Evolutionary conservation across 2,888 invertebrate species (phyloP).

Genomic region (Yponomeuta plumbellus): DNA sequence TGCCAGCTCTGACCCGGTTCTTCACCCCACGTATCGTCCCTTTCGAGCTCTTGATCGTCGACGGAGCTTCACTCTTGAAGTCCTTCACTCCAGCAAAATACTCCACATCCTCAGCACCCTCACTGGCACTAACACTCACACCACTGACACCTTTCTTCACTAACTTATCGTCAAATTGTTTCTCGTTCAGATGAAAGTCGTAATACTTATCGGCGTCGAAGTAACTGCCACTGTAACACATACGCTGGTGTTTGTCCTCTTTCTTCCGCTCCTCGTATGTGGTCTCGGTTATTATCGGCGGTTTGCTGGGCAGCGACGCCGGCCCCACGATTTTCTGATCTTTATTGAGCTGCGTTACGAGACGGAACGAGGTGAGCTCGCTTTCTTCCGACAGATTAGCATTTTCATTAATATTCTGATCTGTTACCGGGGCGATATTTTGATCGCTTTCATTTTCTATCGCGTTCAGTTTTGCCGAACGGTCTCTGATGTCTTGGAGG

Average conservation of each 20-base stretch:
- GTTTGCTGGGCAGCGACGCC: conserved; percentile 44
- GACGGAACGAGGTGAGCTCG: conserved; percentile 70
- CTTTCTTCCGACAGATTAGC: conserved; percentile 69
- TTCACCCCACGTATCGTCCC: conserved; percentile 96
- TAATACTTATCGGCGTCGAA: conserved; percentile 88
- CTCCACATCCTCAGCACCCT: conserved; percentile 75
- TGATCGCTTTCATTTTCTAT: conserved; percentile 63
- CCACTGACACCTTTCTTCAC: conserved; percentile 60
- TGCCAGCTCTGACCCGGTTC: conserved; percentile 95
- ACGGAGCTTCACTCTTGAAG: conserved; percentile 78
- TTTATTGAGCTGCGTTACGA: conserved; percentile 69
- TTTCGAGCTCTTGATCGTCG: conserved; percentile 92
- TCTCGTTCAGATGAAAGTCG: conserved; percentile 88
- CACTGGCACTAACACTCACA: conserved; percentile 58
- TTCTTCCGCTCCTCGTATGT: conserved; percentile 81
- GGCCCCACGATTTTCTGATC: conserved; percentile 42
- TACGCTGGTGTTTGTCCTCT: conserved; percentile 60
- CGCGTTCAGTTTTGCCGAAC: conserved; percentile 71
- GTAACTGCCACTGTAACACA: conserved; percentile 71
- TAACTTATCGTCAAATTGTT: conserved; percentile 67
- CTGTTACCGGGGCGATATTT: conserved; percentile 48
- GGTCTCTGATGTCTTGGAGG: conserved; percentile 82
- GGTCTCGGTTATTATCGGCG: conserved; percentile 78
- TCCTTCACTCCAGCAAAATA: conserved; percentile 89
- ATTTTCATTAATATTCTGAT: conserved; percentile 67